Evolutionary conservation across 2,113 vertebrate species (phyloP), one percentile per base, ranked within the genome.

Genomic region (Epinephelus fuscoguttatus): DNA sequence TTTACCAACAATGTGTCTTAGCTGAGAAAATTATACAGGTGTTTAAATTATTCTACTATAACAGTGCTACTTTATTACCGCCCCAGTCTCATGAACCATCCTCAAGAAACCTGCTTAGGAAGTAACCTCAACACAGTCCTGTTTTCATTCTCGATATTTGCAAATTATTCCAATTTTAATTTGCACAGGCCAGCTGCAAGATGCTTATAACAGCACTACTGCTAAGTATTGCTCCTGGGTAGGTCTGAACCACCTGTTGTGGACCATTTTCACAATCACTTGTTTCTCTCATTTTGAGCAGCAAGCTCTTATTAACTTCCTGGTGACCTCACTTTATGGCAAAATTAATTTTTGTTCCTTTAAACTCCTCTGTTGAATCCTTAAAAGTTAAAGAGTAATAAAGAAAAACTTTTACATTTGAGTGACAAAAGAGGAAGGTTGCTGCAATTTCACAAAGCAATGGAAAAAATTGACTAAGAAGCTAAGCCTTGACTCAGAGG

Each of bases 151-250:
- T 70, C 71, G 2, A 62, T 63, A 49, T 84, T 59, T 42, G 21
- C 15, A 81, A 59, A 59, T 40, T n/a, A 64, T 55, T 72, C 33
- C 17, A 74, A 23, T 42, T 59, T 63, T 40, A 64, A 64, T 60
- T 49, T 67, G 37, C n/a, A 21, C 6, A 23, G 13, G 6, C 70
- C 12, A 40, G 25, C 19, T 78, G 60, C 45, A 61, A 55, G 40
- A 27, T 56, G 70, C 60, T 30, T 52, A 10, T 27, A 49, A 42
- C 10, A 42, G 67, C 19, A 61, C 17, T 49, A 17, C 21, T 55
- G 21, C 17, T 7, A 59, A 37, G 61, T 42, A 21, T 57, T 42
- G 33, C 67, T 68, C 23, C 14, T 79, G 55, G 27, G 49, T 33
- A 30, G 37, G 25, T 37, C 61, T 68, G 23, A 60, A 45, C 40